Evolutionary conservation across 1,140 invertebrate genomes (phyloP).

Genomic region (Paramacrobiotus metropolitanus): DNA sequence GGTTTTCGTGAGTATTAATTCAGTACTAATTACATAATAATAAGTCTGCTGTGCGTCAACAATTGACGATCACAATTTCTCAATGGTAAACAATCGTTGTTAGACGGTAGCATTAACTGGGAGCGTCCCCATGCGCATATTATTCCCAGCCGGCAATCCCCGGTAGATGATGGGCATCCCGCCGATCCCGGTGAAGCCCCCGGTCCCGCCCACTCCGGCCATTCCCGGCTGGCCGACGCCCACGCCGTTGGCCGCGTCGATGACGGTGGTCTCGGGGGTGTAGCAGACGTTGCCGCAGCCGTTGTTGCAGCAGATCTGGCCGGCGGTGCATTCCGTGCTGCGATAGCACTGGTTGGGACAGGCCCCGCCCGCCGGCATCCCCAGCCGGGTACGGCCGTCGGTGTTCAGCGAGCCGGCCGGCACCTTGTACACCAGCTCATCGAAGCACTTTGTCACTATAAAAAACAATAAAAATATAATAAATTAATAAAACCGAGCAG

Average conservation of each 20-base stretch:
- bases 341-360: neutral
- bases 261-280: neutral
- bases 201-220: slow-evolving; percentile 7
- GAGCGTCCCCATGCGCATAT: too few relatives aligned
- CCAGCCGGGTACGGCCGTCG: neutral
- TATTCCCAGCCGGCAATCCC: too few relatives aligned
- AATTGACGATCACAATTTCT: too few relatives aligned
- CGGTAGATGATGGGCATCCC: too few relatives aligned
- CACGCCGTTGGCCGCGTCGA: neutral
- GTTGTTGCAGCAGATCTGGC: slow-evolving; percentile 5
- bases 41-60: too few relatives aligned
- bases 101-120: too few relatives aligned
- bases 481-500: too few relatives aligned
- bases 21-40: too few relatives aligned
- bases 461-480: neutral
- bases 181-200: too few relatives aligned
- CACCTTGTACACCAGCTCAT: neutral
- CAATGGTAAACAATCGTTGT: too few relatives aligned
- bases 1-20: too few relatives aligned
- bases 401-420: neutral
- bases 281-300: slow-evolving; percentile 1
- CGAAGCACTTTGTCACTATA: neutral
- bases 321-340: neutral
- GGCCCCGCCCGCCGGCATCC: neutral
- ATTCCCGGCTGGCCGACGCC: slow-evolving; percentile 4